Evolutionary conservation across 2,888 invertebrate genomes (phyloP).

Genomic region (Apodemia hepburni): DNA sequence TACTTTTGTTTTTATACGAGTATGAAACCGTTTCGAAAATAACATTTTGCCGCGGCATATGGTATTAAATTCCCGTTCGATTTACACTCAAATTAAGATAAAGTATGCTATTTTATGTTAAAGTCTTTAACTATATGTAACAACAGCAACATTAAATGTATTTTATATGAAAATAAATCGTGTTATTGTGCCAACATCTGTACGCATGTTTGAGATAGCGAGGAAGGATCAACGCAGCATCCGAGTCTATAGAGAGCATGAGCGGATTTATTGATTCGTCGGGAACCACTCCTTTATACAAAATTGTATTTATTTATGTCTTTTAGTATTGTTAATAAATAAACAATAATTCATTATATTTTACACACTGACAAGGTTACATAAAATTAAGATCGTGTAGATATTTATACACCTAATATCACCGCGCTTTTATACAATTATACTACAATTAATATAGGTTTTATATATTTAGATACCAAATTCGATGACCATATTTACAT

Average conservation of each 20-base stretch:
- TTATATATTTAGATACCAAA: no score
- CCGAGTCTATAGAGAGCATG: constrained; percentile 65
- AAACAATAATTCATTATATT: background rate
- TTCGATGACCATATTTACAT: no score
- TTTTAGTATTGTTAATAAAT: background rate
- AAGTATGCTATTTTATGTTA: background rate
- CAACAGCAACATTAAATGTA: background rate
- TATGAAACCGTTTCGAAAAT: constrained; percentile 54
- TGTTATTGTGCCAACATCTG: constrained; percentile 20
- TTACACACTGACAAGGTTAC: no score
- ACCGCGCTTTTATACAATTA: no score
- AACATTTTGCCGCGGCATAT: constrained; percentile 61
- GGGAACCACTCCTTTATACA: constrained; percentile 19
- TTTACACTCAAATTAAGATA: background rate
- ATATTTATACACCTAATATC: no score
- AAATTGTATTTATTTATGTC: background rate
- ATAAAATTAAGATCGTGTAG: no score
- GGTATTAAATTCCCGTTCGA: constrained; percentile 29
- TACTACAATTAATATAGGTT: no score
- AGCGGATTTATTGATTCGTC: constrained; percentile 73
- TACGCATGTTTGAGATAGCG: constrained; percentile 30
- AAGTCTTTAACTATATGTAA: no score
- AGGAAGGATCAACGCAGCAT: constrained; percentile 51
- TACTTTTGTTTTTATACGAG: constrained; percentile 54
- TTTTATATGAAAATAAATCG: constrained; percentile 36